phyloP scores from a whole-genome alignment of 2,797 vertebrate genomes.

The Harpagifer antarcticus region DNA sequence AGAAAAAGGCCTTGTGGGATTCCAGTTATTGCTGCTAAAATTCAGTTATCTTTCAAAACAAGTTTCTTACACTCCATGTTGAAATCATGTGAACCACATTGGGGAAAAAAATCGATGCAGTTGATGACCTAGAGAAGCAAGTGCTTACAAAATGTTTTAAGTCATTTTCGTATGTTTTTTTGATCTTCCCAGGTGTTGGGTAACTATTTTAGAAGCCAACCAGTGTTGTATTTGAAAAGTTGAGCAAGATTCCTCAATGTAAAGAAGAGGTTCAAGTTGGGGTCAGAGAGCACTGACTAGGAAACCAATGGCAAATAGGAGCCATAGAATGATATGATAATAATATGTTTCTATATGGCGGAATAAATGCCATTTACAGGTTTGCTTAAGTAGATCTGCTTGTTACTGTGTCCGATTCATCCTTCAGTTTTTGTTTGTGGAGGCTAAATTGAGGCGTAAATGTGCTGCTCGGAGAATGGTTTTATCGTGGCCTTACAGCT shows the following conservation, averaged over 20 bases:
- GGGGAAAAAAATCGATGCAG: not conserved
- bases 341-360: constrained; percentile 1
- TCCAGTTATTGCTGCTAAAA: constrained; percentile 24
- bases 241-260: constrained; percentile 4
- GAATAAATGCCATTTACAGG: not conserved
- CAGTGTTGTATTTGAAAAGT: constrained; percentile 14
- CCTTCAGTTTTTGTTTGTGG: constrained; percentile 17
- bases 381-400: constrained; percentile 24
- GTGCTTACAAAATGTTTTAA: not conserved
- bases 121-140: constrained; percentile 8
- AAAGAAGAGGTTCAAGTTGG: constrained; percentile 32
- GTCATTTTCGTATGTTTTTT: constrained; percentile 3
- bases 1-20: not conserved
- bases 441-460: constrained; percentile 37
- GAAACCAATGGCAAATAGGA: not conserved
- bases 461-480: constrained; percentile 35
- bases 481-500: constrained; percentile 39
- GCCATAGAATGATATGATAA: not conserved
- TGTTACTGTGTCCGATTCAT: not conserved
- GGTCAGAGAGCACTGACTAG: constrained; percentile 26
- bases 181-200: not conserved
- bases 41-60: constrained; percentile 31
- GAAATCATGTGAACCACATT: constrained; percentile 29
- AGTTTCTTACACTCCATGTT: not conserved
- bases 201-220: constrained; percentile 1